phyloP scores from a whole-genome alignment of 37 sponge, comb jelly and placozoan genomes.

The Tethya wilhelma region DNA sequence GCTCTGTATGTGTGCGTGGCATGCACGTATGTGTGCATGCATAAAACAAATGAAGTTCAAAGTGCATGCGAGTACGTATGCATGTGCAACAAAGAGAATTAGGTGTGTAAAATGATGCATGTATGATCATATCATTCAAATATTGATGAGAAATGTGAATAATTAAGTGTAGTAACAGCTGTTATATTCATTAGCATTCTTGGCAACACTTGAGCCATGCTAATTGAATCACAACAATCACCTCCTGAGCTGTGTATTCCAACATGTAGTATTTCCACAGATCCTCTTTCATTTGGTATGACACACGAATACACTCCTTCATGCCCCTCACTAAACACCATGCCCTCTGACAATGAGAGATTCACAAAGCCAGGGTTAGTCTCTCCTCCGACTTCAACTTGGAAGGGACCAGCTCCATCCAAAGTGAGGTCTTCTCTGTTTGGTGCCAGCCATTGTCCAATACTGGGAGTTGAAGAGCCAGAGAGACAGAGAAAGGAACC shows the following conservation, averaged over 20 bases:
- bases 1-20: too few relatives aligned
- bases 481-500: not conserved
- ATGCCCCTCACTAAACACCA: not conserved
- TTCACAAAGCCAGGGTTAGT: not conserved
- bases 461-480: not conserved
- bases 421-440: not conserved
- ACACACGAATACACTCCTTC: not conserved
- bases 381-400: not conserved
- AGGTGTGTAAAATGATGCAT: too few relatives aligned
- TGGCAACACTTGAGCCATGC: too few relatives aligned
- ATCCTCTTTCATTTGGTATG: conserved; percentile 1
- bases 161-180: too few relatives aligned
- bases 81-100: too few relatives aligned
- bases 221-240: too few relatives aligned
- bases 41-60: too few relatives aligned
- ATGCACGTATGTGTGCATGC: too few relatives aligned
- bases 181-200: too few relatives aligned
- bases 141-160: too few relatives aligned
- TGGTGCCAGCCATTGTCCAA: not conserved
- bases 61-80: too few relatives aligned
- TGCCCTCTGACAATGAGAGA: not conserved
- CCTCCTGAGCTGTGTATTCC: not conserved
- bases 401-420: not conserved
- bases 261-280: not conserved
- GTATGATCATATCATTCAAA: too few relatives aligned